A percentile compares a stretch with the other conserved stretches of the same genome.
These are phyloP conservation scores for Bombyx mandarina DNA, from an alignment of 1,140 invertebrate species.

Conservation along the genomic window DNA sequence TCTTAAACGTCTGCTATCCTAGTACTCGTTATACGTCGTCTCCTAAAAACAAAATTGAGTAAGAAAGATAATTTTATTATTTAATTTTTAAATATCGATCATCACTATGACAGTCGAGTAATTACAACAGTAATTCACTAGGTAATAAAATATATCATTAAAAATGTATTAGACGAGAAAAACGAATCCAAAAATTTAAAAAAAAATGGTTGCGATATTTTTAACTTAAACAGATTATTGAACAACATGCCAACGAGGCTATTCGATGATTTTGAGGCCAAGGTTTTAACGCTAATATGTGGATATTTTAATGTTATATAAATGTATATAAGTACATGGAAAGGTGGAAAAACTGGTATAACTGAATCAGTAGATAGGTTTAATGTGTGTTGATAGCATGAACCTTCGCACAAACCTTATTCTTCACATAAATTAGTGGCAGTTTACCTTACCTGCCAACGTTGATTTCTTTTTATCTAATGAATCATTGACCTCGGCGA, in stretches of 20 bases:
- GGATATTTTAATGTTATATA: conserved; percentile 46
- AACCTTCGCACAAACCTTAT: conserved; percentile 8
- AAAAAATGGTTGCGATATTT: conserved; percentile 46
- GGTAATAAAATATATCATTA: background rate
- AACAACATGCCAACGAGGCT: conserved; percentile 50
- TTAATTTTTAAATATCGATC: background rate
- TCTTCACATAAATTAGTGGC: conserved; percentile 15
- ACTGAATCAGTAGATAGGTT: conserved; percentile 7
- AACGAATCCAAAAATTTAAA: conserved; percentile 24
- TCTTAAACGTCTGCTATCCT: conserved; percentile 27
- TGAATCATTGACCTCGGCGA: conserved; percentile 11
- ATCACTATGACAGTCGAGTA: background rate
- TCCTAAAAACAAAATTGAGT: background rate
- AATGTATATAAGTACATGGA: conserved; percentile 24
- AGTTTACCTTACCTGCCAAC: conserved; percentile 8
- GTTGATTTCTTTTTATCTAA: conserved; percentile 8
- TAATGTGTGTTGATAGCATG: conserved; percentile 3
- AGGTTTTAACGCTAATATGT: conserved; percentile 56
- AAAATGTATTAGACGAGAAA: conserved; percentile 6
- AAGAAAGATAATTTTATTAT: background rate
- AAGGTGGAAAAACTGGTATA: conserved; percentile 23
- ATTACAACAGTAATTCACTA: background rate
- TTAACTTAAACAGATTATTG: conserved; percentile 52
- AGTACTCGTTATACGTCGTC: conserved; percentile 30
- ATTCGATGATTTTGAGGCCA: conserved; percentile 53